Conservation (phyloP, 2,797 vertebrate genomes). For the Eleutherodactylus coqui region DNA sequence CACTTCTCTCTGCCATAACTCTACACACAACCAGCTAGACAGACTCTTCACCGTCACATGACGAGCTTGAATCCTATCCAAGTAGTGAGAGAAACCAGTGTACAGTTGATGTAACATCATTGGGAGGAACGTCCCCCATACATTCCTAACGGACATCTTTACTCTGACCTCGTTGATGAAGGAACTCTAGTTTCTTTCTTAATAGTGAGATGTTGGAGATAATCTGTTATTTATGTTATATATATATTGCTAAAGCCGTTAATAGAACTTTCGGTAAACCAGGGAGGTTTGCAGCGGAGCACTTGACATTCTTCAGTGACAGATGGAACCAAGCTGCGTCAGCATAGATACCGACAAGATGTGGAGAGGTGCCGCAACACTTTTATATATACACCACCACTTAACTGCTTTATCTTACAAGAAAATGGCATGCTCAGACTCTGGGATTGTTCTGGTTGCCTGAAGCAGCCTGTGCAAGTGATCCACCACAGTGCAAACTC, state of each 20-base stretch:
- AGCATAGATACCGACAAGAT: neutral
- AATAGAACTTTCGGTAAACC: neutral
- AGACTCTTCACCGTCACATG: slow-evolving; percentile 12
- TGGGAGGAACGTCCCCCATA: neutral
- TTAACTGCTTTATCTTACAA: slow-evolving; percentile 7
- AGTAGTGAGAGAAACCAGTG: slow-evolving; percentile 32
- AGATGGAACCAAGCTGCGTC: slow-evolving; percentile 31
- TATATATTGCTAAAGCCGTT: slow-evolving; percentile 1
- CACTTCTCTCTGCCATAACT: slow-evolving; percentile 21
- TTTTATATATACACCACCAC: neutral
- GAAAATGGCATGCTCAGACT: neutral
- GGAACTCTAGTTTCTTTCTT: neutral
- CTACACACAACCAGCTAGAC: neutral
- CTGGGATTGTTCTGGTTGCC: neutral
- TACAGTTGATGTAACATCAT: slow-evolving; percentile 19
- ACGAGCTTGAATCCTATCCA: slow-evolving; percentile 27
- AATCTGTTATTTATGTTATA: slow-evolving; percentile 29
- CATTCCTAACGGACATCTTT: slow-evolving; percentile 8
- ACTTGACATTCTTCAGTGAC: slow-evolving; percentile 48
- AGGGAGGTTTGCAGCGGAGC: neutral
- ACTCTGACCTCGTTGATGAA: slow-evolving; percentile 12
- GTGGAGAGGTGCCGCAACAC: neutral
- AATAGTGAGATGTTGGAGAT: neutral
- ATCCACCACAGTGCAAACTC: neutral
- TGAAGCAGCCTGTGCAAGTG: neutral